Evolutionary conservation across 1,140 invertebrate genomes (phyloP).

Genomic region (Tetramorium parvispinum): DNA sequence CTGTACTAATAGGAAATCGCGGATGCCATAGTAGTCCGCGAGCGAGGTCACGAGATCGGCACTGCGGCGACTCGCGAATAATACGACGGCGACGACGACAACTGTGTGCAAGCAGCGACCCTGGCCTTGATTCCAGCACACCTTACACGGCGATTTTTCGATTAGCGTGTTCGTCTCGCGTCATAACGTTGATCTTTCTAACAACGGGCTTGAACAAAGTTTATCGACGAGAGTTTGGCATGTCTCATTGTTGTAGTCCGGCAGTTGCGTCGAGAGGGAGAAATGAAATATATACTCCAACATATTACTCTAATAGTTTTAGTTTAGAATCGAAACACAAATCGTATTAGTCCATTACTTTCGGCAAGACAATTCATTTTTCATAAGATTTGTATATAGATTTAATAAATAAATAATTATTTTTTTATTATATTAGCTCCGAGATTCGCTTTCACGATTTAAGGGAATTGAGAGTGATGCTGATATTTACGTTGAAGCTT

Average conservation of each 20-base stretch:
- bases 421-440: neutral
- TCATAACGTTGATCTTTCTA: conserved; percentile 56
- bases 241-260: neutral
- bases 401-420: conserved; percentile 6
- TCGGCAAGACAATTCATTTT: neutral
- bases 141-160: conserved; percentile 41
- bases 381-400: neutral
- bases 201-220: neutral
- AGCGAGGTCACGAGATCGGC: conserved; percentile 70
- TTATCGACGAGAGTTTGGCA: neutral
- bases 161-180: conserved; percentile 58
- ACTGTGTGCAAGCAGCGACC: conserved; percentile 55
- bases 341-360: neutral
- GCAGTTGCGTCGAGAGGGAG: neutral
- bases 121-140: conserved; percentile 69
- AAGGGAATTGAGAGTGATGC: neutral
- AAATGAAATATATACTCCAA: neutral
- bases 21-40: conserved; percentile 26
- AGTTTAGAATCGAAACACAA: too few species aligned
- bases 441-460: neutral
- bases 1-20: neutral
- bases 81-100: conserved; percentile 17
- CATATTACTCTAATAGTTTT: too few species aligned
- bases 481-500: conserved; percentile 3
- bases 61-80: conserved; percentile 65